These are phyloP conservation scores for Dermolepida albohirtum DNA, from an alignment of 2,888 invertebrate species.

Conservation along the genomic window DNA sequence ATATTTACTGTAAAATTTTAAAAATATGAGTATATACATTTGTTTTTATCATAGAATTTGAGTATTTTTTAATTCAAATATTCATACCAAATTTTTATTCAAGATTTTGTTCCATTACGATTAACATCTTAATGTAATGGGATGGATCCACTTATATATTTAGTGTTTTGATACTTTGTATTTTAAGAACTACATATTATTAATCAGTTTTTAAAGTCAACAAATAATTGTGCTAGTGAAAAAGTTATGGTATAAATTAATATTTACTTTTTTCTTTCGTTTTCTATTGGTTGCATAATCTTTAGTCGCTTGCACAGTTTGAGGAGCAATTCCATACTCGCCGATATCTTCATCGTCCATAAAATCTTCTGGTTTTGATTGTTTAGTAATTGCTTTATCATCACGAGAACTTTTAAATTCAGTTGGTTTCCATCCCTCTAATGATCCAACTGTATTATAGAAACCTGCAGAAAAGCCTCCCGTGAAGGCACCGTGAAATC, in stretches of 20 bases:
- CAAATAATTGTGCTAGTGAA: not conserved
- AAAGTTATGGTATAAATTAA: conserved; percentile 15
- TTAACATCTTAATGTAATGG: no score
- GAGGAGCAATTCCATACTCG: conserved; percentile 95
- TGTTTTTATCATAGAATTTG: no score
- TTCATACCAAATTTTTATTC: no score
- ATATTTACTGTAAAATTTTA: no score
- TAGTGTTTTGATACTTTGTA: no score
- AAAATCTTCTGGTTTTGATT: conserved; percentile 88
- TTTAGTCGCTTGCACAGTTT: conserved; percentile 81
- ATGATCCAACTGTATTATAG: conserved; percentile 95
- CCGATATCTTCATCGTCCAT: conserved; percentile 99
- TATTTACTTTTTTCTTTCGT: conserved; percentile 58
- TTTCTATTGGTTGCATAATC: conserved; percentile 74
- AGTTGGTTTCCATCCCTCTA: conserved; percentile 94
- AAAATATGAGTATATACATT: no score
- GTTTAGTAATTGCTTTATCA: conserved; percentile 71
- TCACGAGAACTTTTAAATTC: conserved; percentile 90
- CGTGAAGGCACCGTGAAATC: conserved; percentile 99
- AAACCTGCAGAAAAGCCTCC: conserved; percentile 98
- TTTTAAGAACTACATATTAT: no score
- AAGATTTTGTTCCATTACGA: no score
- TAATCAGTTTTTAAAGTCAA: no score
- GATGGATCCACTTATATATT: no score
- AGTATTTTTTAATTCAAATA: no score